These are phyloP conservation scores for Eucera pruinosa DNA, from an alignment of 2,888 invertebrate species.

Conservation along the genomic window DNA sequence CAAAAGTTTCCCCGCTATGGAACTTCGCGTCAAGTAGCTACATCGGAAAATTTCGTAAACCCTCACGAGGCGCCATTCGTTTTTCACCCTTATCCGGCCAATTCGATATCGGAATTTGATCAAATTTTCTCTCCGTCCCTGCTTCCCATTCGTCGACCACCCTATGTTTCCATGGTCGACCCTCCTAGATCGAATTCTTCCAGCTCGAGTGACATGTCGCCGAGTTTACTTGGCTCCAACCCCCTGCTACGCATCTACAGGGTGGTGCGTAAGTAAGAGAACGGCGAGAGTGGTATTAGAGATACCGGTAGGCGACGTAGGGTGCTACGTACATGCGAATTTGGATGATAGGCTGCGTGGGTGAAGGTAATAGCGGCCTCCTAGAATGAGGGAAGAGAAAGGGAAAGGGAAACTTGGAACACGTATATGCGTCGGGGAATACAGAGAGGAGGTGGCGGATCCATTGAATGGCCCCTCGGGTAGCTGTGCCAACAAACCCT, in stretches of 20 bases:
- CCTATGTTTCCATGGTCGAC: conserved; percentile 58
- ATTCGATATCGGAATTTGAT: conserved; percentile 82
- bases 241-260: conserved; percentile 22
- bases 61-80: conserved; percentile 37
- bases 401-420: conserved; percentile 24
- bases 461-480: conserved; percentile 79
- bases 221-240: conserved; percentile 78
- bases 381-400: background rate
- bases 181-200: conserved; percentile 82
- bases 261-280: conserved; percentile 46
- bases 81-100: conserved; percentile 71
- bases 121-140: conserved; percentile 76
- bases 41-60: conserved; percentile 71
- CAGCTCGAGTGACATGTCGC: conserved; percentile 83
- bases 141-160: conserved; percentile 26
- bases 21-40: conserved; percentile 56
- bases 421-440: conserved; percentile 53
- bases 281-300: too few relatives aligned
- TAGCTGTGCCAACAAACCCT: conserved; percentile 83
- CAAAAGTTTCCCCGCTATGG: conserved; percentile 2
- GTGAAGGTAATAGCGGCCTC: conserved; percentile 27
- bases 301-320: background rate
- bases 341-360: conserved; percentile 5
- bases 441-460: conserved; percentile 45
- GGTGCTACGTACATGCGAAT: conserved; percentile 17